phyloP scores from a whole-genome alignment of 2,113 vertebrate genomes.

The Crotalus helleri region DNA sequence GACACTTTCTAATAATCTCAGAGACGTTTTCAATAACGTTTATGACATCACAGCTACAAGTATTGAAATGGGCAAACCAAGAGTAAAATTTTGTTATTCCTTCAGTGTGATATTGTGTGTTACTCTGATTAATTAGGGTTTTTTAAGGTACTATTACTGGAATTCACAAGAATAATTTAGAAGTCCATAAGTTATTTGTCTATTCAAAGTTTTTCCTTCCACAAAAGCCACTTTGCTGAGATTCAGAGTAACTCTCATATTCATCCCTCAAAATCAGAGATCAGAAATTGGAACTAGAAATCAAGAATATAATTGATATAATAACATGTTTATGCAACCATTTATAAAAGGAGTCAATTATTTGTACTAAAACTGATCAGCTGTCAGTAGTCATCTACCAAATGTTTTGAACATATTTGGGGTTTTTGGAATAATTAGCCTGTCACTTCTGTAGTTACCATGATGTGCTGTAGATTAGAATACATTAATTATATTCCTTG shows the following conservation, averaged over 20 bases:
- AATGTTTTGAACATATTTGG: background rate
- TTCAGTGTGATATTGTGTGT: background rate
- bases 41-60: fast-evolving
- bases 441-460: background rate
- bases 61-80: background rate
- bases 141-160: background rate
- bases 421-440: background rate
- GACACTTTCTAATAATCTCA: fast-evolving
- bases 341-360: background rate
- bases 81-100: background rate
- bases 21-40: fast-evolving
- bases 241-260: background rate
- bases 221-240: background rate
- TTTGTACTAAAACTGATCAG: background rate
- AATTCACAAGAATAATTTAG: background rate
- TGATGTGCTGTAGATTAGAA: background rate
- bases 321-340: background rate
- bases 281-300: background rate
- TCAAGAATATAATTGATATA: background rate
- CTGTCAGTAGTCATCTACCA: background rate
- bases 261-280: background rate
- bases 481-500: background rate
- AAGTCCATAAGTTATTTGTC: background rate
- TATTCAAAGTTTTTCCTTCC: background rate
- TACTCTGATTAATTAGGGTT: slow-evolving; percentile 12